phyloP scores from a whole-genome alignment of 1,140 invertebrate genomes.

The Aphelinus certus region DNA sequence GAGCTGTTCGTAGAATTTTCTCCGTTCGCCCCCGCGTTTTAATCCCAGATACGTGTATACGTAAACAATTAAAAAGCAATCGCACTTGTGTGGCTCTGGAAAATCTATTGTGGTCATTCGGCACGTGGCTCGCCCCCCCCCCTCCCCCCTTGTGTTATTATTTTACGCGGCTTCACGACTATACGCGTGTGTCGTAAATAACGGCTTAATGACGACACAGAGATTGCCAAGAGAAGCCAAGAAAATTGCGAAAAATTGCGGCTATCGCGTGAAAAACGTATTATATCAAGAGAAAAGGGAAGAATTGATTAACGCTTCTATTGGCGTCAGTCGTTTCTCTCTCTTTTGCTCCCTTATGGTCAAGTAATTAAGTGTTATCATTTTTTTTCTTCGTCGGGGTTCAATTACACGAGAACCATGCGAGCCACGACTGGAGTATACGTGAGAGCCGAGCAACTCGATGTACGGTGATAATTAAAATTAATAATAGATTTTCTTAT shows the following conservation, averaged over 20 bases:
- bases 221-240: background rate
- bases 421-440: background rate
- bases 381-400: too few relatives aligned
- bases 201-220: slow-evolving; percentile 7
- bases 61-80: background rate
- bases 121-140: too few relatives aligned
- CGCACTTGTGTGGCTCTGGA: background rate
- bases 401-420: background rate
- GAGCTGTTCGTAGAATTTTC: too few relatives aligned
- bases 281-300: background rate
- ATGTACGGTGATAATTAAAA: too few relatives aligned
- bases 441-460: too few relatives aligned
- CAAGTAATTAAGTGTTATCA: too few relatives aligned
- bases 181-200: background rate
- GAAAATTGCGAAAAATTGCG: background rate
- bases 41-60: background rate
- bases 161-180: background rate
- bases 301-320: too few relatives aligned
- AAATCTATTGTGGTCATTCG: background rate
- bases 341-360: too few relatives aligned
- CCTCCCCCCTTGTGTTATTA: background rate
- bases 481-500: too few relatives aligned
- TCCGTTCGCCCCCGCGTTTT: background rate
- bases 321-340: too few relatives aligned
- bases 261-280: background rate